Percentiles rank a stretch among this genome's conserved stretches.
phyloP scores from a whole-genome alignment of 1,140 invertebrate species.

The Halesus radiatus region DNA sequence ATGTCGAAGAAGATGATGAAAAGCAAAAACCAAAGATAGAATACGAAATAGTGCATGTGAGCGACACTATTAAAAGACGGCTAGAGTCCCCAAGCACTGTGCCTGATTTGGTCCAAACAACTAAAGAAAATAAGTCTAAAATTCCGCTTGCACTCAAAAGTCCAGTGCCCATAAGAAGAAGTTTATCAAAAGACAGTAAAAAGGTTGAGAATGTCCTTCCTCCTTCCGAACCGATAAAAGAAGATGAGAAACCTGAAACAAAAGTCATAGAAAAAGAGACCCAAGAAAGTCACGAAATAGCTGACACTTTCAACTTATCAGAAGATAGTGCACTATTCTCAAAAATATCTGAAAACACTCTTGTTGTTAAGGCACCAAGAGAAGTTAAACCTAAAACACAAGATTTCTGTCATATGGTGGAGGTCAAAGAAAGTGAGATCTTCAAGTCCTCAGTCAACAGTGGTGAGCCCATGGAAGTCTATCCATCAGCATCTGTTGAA shows the following conservation, averaged over 20 bases:
- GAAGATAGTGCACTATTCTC: constrained; percentile 80
- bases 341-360: constrained; percentile 75
- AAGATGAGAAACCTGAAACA: constrained; percentile 7
- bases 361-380: constrained; percentile 57
- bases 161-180: constrained; percentile 64
- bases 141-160: constrained; percentile 66
- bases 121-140: constrained; percentile 63
- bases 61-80: constrained; percentile 68
- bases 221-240: constrained; percentile 59
- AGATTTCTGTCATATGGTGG: constrained; percentile 70
- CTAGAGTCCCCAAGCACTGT: constrained; percentile 63
- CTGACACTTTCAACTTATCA: constrained; percentile 73
- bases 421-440: constrained; percentile 73
- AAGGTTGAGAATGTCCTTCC: constrained; percentile 37
- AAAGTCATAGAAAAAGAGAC: constrained; percentile 18
- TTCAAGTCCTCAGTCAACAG: constrained; percentile 67
- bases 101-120: constrained; percentile 59
- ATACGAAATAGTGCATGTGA: constrained; percentile 64
- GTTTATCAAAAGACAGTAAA: constrained; percentile 62
- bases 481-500: constrained; percentile 65
- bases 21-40: constrained; percentile 55
- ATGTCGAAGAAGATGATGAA: background rate
- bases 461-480: constrained; percentile 66
- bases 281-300: constrained; percentile 42
- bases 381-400: constrained; percentile 54